Evolutionary conservation across 1,140 invertebrate genomes (phyloP).

Genomic region (Brachionus paranguensis): DNA sequence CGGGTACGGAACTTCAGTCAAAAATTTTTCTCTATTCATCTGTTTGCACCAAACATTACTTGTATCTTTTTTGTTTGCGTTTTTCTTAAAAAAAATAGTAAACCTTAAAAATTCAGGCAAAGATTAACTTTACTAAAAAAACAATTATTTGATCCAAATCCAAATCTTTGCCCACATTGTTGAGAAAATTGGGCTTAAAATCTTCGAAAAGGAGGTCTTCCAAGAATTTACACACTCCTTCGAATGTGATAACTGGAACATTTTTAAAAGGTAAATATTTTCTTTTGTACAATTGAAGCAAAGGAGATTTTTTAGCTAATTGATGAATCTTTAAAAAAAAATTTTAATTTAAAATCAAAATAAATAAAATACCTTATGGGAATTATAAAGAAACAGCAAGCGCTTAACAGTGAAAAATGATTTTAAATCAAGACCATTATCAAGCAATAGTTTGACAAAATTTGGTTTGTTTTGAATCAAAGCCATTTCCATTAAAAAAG

Average conservation of each 20-base stretch:
- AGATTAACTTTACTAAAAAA: background rate
- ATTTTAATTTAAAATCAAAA: background rate
- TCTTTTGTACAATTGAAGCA: slow-evolving; percentile 40
- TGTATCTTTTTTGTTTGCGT: slow-evolving; percentile 1
- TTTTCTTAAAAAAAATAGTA: background rate
- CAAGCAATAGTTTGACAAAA: slow-evolving; percentile 87
- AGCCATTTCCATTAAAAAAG: slow-evolving; percentile 64
- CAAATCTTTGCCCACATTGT: background rate
- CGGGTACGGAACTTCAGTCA: slow-evolving; percentile 44
- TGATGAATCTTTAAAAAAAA: background rate
- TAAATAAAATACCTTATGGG: slow-evolving; percentile 44
- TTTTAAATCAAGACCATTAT: slow-evolving; percentile 93
- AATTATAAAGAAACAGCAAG: slow-evolving; percentile 63
- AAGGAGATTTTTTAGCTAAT: slow-evolving; percentile 20
- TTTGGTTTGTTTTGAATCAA: slow-evolving; percentile 89
- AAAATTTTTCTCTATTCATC: slow-evolving; percentile 1
- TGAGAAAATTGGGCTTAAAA: slow-evolving; percentile 12
- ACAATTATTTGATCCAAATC: background rate
- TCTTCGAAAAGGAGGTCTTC: slow-evolving; percentile 24
- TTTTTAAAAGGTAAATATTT: slow-evolving; percentile 35
- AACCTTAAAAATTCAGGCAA: background rate
- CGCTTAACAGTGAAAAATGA: slow-evolving; percentile 89
- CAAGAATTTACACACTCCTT: background rate
- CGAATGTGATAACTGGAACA: background rate
- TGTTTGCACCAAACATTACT: background rate